A percentile compares a stretch with the other conserved stretches of the same genome.
Conservation (phyloP, 2,797 vertebrate species). For the Malacoctenus gilli region DNA sequence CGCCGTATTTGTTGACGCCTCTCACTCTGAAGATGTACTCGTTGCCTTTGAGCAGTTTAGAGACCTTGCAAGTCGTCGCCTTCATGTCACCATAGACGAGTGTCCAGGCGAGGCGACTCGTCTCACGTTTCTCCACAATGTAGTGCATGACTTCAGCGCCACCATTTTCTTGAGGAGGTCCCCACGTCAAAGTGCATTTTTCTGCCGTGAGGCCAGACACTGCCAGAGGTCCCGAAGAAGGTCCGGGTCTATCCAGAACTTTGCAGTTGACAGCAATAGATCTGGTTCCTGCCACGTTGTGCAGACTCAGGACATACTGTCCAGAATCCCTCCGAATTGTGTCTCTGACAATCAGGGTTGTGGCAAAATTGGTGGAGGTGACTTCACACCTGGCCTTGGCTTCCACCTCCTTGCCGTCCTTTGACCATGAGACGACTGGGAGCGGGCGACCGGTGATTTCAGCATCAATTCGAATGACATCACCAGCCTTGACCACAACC, state of each 20-base stretch:
- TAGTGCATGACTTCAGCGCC: conserved; percentile 96
- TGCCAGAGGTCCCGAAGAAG: conserved; percentile 91
- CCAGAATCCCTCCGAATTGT: conserved; percentile 93
- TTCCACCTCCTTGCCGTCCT: conserved; percentile 92
- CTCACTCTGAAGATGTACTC: conserved; percentile 98
- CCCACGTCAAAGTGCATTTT: conserved; percentile 94
- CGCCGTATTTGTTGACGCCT: conserved; percentile 95
- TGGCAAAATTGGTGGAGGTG: conserved; percentile 86
- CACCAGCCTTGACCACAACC: conserved; percentile 93
- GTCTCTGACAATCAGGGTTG: conserved; percentile 90
- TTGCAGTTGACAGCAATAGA: conserved; percentile 93
- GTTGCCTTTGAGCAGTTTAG: conserved; percentile 95
- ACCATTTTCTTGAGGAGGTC: conserved; percentile 93
- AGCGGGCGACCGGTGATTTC: conserved; percentile 92
- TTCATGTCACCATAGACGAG: conserved; percentile 92
- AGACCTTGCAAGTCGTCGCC: conserved; percentile 96
- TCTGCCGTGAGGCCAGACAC: conserved; percentile 91
- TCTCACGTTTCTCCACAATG: conserved; percentile 97
- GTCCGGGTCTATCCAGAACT: conserved; percentile 95
- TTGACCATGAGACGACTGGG: conserved; percentile 94
- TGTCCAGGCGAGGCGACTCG: conserved; percentile 96
- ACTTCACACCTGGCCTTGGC: conserved; percentile 95
- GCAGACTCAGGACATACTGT: conserved; percentile 92
- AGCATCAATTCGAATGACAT: conserved; percentile 92
- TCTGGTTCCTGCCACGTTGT: conserved; percentile 95